Evolutionary conservation across 2,888 invertebrate species (phyloP), one percentile per base, ranked within the genome.

Genomic region (Cheiracanthium punctorium): DNA sequence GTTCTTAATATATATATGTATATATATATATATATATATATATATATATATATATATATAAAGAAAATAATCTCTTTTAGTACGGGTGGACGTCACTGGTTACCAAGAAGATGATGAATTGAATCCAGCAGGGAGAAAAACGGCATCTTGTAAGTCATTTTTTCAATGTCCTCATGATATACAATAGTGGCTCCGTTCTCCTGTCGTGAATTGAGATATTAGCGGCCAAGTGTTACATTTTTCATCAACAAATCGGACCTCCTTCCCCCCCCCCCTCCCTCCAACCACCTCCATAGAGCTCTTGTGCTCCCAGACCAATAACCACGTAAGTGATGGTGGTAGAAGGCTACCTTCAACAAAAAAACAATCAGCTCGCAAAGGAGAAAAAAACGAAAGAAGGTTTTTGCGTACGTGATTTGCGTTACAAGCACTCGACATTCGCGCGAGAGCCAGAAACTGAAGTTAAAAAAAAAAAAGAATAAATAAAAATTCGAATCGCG

Each of bases 261-360:
- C 17, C 2, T 48, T 17, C 7, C 43, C 2, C 10, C 14, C 37
- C 37, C 37, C 37, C 37, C 7, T n/a, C n/a, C n/a, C n/a, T n/a
- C n/a, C n/a, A n/a, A n/a, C n/a, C n/a, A n/a, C n/a, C n/a, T n/a
- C n/a, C n/a, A n/a, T n/a, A n/a, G n/a, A n/a, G n/a, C n/a, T n/a
- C n/a, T n/a, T n/a, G n/a, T n/a, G n/a, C n/a, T n/a, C n/a, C n/a
- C n/a, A n/a, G n/a, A n/a, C n/a, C n/a, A 5, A 37, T 5, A 10
- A 17, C 43, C 43, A 2, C 17, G n/a, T 2, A 48, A 48, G 24
- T 58, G 58, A 58, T 24, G 58, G n/a, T n/a, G n/a, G 20, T 58
- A 20, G 58, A 58, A 58, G 58, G 24, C 58, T 58, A 58, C 58
- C 58, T 24, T 17, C 58, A 58, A 58, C 24, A 58, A 58, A 58